Evolutionary conservation across 2,113 vertebrate species (phyloP), one percentile per base, ranked within the genome.

Genomic region (Mormyrus iriodes): DNA sequence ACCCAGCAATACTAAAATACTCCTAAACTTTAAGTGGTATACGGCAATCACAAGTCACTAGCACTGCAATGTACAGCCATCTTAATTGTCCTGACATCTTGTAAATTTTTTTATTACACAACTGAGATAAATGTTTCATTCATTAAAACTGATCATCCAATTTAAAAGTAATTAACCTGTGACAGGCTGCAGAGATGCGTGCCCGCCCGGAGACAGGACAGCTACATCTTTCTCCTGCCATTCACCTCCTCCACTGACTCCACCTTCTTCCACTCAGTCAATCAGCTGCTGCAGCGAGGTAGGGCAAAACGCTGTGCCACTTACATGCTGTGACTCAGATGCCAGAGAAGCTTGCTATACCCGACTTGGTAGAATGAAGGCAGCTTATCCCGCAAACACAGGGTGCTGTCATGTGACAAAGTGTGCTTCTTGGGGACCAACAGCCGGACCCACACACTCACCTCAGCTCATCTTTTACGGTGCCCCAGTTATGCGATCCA

Each of bases 401-500:
- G 55, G 55, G 19, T 7, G 24, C 55, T 8, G 7, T 7, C 55
- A 9, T n/a, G 24, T 9, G 55, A 61, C 55, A 3, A 1, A 21
- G 52, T 19, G 17, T 3, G 17, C 52, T 15, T 21, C 52, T 19
- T 1, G 53, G 53, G 53, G 21, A 19, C 12, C 69, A 10, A 76
- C 31, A 1, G 31, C 31, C 4, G 0, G 0, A 15, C 31, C 35
- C 10, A 15, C 73, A 2, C 12, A 65, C 90, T 73, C 91, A 97
- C 97, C 96, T 97, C 90, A 97, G 92, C 89, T 97, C 97, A 51
- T 97, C 97, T 94, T 97, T 97, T 93, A 97, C 96, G 82, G 95
- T 97, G 91, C 97, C 97, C 97, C 97, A 97, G 94, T 97, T 97
- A 95, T 97, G 97, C 0, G 96, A 97, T 90, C 97, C 96, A 19